A percentile compares a stretch with the other conserved stretches of the same genome.
Conservation (phyloP, 2,113 vertebrate species). For the Rhipidura dahli region DNA sequence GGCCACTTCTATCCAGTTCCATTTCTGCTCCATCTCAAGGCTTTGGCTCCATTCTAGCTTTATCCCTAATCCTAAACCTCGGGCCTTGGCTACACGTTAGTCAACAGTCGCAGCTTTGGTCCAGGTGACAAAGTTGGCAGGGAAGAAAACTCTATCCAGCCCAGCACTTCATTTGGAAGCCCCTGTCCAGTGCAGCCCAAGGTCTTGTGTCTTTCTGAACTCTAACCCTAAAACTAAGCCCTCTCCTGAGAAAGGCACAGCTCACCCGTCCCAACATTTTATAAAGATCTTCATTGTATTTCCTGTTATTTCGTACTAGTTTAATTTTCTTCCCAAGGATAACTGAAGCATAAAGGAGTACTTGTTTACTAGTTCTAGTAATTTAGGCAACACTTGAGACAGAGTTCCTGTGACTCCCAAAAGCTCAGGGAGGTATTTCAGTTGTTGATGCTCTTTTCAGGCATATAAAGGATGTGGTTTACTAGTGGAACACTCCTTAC, state of each 20-base stretch:
- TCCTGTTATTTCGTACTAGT: neutral
- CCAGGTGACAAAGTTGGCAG: neutral
- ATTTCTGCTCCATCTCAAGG: neutral
- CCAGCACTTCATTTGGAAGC: neutral
- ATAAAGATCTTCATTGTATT: neutral
- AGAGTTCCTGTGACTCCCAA: neutral
- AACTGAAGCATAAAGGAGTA: neutral
- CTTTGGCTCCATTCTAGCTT: neutral
- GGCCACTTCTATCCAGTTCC: neutral
- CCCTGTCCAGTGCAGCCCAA: neutral
- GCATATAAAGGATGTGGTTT: neutral
- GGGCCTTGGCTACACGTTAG: rapidly evolving
- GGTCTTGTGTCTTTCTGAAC: neutral
- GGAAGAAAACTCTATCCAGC: neutral
- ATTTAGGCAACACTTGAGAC: neutral
- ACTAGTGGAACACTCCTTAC: neutral
- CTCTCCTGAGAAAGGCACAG: neutral
- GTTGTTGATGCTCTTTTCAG: neutral
- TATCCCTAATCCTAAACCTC: neutral
- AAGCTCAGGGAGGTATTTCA: neutral
- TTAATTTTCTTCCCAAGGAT: neutral
- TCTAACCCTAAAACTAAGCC: neutral
- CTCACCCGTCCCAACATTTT: neutral
- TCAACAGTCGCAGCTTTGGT: neutral
- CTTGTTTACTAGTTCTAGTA: neutral